A percentile compares a stretch with the other conserved stretches of the same genome.
These are phyloP conservation scores for Valencia hispanica DNA, from an alignment of 2,797 vertebrate genomes.

Conservation along the genomic window DNA sequence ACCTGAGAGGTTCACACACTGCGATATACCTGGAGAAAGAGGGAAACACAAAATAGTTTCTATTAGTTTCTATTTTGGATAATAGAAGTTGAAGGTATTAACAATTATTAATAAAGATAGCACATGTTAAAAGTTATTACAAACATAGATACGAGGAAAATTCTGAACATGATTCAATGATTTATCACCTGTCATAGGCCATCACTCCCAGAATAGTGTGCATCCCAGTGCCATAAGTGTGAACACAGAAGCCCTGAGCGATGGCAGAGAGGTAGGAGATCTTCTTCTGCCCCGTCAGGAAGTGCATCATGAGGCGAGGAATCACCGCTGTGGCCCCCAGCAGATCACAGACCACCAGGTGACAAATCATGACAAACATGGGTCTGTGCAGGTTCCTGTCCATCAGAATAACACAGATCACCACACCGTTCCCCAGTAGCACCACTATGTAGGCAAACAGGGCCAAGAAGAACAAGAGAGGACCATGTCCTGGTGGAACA, in stretches of 20 bases:
- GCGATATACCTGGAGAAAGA: conserved; percentile 58
- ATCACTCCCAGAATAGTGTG: conserved; percentile 62
- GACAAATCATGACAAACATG: conserved; percentile 67
- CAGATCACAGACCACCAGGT: conserved; percentile 64
- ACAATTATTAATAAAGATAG: no score
- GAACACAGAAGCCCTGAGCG: conserved; percentile 56
- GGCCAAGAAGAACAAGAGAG: no score
- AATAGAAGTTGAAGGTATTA: neutral
- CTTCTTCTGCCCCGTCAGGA: conserved; percentile 55
- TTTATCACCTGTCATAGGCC: conserved; percentile 68
- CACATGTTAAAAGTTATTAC: neutral
- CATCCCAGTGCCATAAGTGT: conserved; percentile 40
- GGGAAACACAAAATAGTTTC: no score
- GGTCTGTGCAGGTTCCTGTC: conserved; percentile 65
- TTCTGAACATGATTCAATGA: no score
- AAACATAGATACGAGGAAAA: neutral
- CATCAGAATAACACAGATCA: no score
- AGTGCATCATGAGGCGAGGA: conserved; percentile 59
- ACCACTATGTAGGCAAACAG: no score
- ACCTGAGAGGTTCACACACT: conserved; percentile 67
- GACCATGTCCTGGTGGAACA: conserved; percentile 34
- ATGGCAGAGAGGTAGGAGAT: conserved; percentile 54
- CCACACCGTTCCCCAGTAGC: no score
- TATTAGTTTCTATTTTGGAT: neutral
- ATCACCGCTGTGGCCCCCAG: conserved; percentile 57